A percentile compares a stretch with the other conserved stretches of the same genome.
These are phyloP conservation scores for Arenaria interpres DNA, from an alignment of 2,113 vertebrate genomes.

Conservation along the genomic window DNA sequence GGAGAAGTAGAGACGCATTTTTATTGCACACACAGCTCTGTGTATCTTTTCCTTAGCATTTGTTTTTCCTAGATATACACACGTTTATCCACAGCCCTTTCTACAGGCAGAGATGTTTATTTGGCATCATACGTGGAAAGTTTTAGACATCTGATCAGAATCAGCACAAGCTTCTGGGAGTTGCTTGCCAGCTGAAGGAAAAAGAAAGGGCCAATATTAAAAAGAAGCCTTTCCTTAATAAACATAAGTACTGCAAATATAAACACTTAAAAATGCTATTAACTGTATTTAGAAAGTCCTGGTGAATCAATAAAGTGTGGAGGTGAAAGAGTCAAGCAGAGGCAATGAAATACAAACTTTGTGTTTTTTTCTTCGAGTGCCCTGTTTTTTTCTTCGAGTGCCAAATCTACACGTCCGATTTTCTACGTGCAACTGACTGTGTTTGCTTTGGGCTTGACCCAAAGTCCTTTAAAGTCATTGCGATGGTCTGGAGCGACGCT, in stretches of 20 bases:
- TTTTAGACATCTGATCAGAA: slow-evolving; percentile 60
- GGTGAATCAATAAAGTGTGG: neutral
- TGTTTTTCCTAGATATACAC: slow-evolving; percentile 47
- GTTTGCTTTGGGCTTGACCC: neutral
- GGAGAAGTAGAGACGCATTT: neutral
- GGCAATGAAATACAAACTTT: neutral
- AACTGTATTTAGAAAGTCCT: neutral
- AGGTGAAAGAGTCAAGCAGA: neutral
- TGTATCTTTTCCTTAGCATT: neutral
- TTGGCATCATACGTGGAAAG: slow-evolving; percentile 60
- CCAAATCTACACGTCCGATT: neutral
- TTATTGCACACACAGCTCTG: neutral
- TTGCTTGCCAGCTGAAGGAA: slow-evolving; percentile 33
- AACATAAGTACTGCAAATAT: neutral
- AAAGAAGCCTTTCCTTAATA: neutral
- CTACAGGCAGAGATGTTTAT: slow-evolving; percentile 27
- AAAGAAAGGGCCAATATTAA: neutral
- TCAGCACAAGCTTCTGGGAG: slow-evolving; percentile 47
- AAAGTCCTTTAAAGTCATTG: neutral
- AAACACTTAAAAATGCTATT: slow-evolving; percentile 4
- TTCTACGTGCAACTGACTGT: neutral
- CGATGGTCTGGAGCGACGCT: neutral
- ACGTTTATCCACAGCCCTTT: slow-evolving; percentile 24
- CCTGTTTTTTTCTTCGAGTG: neutral
- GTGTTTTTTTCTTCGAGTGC: fast-evolving